Base-by-base conservation (phyloP, 2,888 invertebrate species). In the Sphinx pinastri region DNA sequence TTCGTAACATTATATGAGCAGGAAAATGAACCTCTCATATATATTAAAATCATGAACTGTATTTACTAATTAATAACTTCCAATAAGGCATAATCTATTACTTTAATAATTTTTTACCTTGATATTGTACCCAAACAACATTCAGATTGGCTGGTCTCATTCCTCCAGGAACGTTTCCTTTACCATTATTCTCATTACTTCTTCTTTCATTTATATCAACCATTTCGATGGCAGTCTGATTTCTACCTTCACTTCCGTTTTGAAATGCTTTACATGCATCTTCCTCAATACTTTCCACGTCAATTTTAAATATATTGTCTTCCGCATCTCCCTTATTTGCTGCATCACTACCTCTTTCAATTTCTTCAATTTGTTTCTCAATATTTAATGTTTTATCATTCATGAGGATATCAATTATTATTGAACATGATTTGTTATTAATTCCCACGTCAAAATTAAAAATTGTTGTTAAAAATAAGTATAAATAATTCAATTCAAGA, bases 41-140 rank as follows among this genome's bases (percentile, higher is more conserved):
- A 5, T 25, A 25, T 25, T 25, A 38, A 38, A 3, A 3, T 38
- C 0, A 0, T 38, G 6, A 38, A 38, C 38, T 3, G 3, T 38
- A 38, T 38, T 38, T 38, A 38, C 38, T 38, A 38, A 38, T 1
- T 8, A 38, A 38, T 38, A 38, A 38, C 2, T 7, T 5, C 38
- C 4, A 7, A 38, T 38, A 38, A 7, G 1, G 8, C 5, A 5
- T 38, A 38, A 38, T 38, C 38, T 5, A 8, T 38, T 38, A 38
- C 0, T 38, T 38, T 54, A 8, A 54, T 54, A 54, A 52, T n/a
- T n/a, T 7, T 54, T 55, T 55, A 55, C 55, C 55, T 55, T 63
- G 19, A 63, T 47, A 63, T 19, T 63, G 63, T 8, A 63, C 63
- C 63, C 63, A 63, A 6, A 47, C 3, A 19, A 55, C 19, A 55